Base-by-base conservation (phyloP, 2,797 vertebrate genomes). In the Micropoecilia bifurca region DNA sequence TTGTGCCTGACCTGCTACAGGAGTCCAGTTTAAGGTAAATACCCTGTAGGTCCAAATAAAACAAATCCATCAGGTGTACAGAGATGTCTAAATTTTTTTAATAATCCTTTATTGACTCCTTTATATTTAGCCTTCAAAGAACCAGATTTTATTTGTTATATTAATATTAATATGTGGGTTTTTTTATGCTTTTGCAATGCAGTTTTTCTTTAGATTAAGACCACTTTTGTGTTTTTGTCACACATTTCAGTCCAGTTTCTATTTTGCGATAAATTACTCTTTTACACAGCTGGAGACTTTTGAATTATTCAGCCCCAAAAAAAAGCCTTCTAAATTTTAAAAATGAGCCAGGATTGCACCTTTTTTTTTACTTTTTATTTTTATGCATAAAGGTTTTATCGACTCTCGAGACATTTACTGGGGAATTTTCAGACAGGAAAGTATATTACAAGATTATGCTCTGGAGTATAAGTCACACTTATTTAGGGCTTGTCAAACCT, bases 1-100 rank as follows among this genome's bases (percentile, higher is more conserved):
- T 99, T 79, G 94, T 99, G 85, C 98, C 99, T 10, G 99, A 99
- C 93, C 97, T 99, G 80, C 85, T 99, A 2, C 94, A 98, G 77
- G 98, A 99, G 90, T 97, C 97, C 76, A 97, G 96, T 89, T 87
- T 95, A 45, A 94, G 95, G 96, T 84, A 85, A 36, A 48, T 16
- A 22, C 6, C 2, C 36, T 68, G 36, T 68, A 12, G 18, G 22
- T 39, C 20, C 8, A 68, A 41, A 22, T 20, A 7, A 28, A 71
- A 71, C 6, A 28, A 71, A 71, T 71, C 16, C 5, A 45, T 3
- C 39, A 43, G 9, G 39, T 43, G 36, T 6, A 45, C 22, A 45
- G 2, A 71, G 9, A 4, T 43, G 36, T 4, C 4, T 20, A 41
- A 25, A 39, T 0, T 12, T 20, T 25, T n/a, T 69, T 43, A 43